Evolutionary conservation across 2,797 vertebrate genomes (phyloP), one percentile per base, ranked within the genome.

Genomic region (Tenualosa thibaudeaui): DNA sequence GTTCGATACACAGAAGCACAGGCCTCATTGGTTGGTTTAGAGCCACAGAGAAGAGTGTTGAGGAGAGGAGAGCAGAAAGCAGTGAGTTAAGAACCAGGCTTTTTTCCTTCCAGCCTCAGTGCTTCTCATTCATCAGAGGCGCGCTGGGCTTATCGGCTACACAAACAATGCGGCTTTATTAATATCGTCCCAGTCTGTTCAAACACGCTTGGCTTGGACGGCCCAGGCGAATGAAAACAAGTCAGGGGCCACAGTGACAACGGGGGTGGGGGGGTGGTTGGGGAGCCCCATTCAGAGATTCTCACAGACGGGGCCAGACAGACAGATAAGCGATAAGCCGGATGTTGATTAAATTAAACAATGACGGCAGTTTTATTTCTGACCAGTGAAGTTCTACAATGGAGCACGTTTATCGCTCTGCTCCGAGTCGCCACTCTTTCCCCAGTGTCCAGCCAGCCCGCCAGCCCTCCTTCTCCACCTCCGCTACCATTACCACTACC

Each of bases 271-370:
- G 65, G 53, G 53, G 53, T 15, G 10, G 9, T 82, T 82, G 54
- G 84, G 88, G 87, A 46, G 84, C 84, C 90, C 89, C 87, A 91
- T 87, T 91, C 89, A 92, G 83, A 91, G 89, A 93, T 90, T 91
- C 88, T 90, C 90, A 88, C 89, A 93, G 92, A 90, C 81, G 68
- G 84, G 90, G 90, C 54, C 81, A 62, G 84, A 86, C 91, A 94
- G 93, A 93, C 92, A 93, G 93, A 95, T 92, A 93, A 93, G 91
- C 90, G 91, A 94, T 93, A 92, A 94, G 90, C 89, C 81, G 86
- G 90, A 93, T 92, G 90, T 88, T 88, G 91, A 93, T 90, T 90
- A 93, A 92, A 91, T 89, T 90, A 92, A 91, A 95, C 92, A 94
- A 94, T 93, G 92, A 87, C 82, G 86, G 17, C 71, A 89, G 91